These are phyloP conservation scores for Eristalinus aeneus DNA, from an alignment of 2,888 invertebrate species.

Conservation along the genomic window DNA sequence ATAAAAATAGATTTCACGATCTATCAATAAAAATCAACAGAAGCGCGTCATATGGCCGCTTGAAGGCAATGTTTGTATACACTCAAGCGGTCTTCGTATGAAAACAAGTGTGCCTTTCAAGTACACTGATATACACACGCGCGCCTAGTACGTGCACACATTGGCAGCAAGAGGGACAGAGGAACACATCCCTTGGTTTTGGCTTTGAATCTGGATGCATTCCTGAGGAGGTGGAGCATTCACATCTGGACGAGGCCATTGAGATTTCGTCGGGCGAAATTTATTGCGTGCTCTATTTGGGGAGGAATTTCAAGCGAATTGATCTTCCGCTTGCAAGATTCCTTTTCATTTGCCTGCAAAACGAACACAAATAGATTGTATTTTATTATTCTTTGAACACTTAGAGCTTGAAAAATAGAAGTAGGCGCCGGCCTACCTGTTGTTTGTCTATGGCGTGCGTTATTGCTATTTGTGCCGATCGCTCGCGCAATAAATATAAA, in stretches of 20 bases:
- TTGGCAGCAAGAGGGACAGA: background rate
- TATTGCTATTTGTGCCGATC: background rate
- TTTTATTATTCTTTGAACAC: background rate
- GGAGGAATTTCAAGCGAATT: conserved; percentile 15
- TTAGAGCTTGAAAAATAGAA: background rate
- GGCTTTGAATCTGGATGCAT: background rate
- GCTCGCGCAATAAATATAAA: background rate
- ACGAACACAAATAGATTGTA: conserved; percentile 15
- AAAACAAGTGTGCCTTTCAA: conserved; percentile 48
- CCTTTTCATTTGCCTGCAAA: background rate
- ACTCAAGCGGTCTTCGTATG: conserved; percentile 20
- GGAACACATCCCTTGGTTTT: background rate
- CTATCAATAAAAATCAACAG: conserved; percentile 52
- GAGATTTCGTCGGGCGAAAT: conserved; percentile 2
- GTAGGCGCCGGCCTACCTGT: background rate
- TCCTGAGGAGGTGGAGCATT: conserved; percentile 5
- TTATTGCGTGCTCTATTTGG: conserved; percentile 21
- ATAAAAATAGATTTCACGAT: conserved; percentile 66
- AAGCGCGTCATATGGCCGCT: conserved; percentile 37
- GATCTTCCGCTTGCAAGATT: background rate
- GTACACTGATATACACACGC: conserved; percentile 42
- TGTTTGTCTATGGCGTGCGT: background rate
- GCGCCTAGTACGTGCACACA: background rate
- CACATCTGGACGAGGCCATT: background rate
- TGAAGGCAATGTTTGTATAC: conserved; percentile 46